phyloP scores from a whole-genome alignment of 2,113 vertebrate species.

The Sphaerodactylus townsendi region DNA sequence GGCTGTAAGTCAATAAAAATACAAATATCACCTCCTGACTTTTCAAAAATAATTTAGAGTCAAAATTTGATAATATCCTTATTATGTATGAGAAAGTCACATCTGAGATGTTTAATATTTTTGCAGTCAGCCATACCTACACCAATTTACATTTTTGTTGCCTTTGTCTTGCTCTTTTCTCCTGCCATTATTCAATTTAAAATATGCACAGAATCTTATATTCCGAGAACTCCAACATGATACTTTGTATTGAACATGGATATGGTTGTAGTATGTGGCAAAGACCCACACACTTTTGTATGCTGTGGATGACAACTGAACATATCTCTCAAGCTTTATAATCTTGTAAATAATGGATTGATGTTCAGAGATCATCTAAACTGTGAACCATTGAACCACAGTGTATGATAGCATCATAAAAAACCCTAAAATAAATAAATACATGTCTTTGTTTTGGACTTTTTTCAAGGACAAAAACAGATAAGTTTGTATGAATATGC shows the following conservation, averaged over 20 bases:
- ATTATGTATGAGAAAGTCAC: background rate
- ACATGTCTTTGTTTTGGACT: slow-evolving; percentile 27
- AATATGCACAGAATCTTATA: background rate
- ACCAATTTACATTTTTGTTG: background rate
- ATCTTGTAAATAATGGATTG: slow-evolving; percentile 13
- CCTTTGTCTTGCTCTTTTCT: background rate
- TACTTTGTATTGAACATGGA: background rate
- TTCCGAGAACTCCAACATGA: background rate
- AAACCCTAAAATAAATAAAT: slow-evolving; percentile 7
- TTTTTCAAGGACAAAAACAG: slow-evolving; percentile 39
- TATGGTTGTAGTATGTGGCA: background rate
- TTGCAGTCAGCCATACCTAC: background rate
- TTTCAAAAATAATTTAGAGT: background rate
- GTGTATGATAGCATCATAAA: background rate
- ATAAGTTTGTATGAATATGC: slow-evolving; percentile 60
- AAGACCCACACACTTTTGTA: background rate
- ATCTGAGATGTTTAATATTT: background rate
- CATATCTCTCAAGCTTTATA: background rate
- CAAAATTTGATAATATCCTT: background rate
- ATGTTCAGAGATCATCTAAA: slow-evolving; percentile 35
- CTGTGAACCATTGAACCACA: slow-evolving; percentile 4
- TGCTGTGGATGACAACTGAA: background rate
- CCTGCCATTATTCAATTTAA: background rate
- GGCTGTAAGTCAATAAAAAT: background rate
- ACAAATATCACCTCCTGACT: background rate